These are phyloP conservation scores for Cryptocephalus primarius DNA, from an alignment of 2,888 invertebrate genomes.

Conservation along the genomic window DNA sequence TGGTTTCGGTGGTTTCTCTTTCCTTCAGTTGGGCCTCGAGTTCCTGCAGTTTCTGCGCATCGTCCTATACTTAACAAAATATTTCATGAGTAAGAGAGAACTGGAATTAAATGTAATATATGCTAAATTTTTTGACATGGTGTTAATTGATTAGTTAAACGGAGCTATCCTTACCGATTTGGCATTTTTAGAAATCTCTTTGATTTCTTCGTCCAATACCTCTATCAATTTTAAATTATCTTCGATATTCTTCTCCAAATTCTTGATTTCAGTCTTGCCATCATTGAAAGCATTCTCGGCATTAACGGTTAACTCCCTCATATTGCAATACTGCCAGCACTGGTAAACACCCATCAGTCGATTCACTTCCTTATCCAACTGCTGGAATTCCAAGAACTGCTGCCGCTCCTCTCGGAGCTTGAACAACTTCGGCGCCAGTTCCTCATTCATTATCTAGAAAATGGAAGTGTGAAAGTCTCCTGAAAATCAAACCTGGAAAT, in stretches of 20 bases:
- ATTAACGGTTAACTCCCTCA: conserved; percentile 17
- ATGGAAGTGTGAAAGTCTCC: too few relatives aligned
- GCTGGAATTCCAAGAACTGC: conserved; percentile 80
- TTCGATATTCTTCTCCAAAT: conserved; percentile 31
- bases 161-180: conserved; percentile 45
- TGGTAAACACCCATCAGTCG: conserved; percentile 62
- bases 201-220: conserved; percentile 47
- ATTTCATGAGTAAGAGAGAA: too few relatives aligned
- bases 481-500: too few relatives aligned
- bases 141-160: too few relatives aligned
- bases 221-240: conserved; percentile 43
- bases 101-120: too few relatives aligned
- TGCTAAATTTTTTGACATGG: too few relatives aligned
- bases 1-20: conserved; percentile 57
- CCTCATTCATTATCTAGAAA: conserved; percentile 59
- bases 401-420: conserved; percentile 76
- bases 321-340: conserved; percentile 58
- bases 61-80: conserved; percentile 40
- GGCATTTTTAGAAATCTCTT: conserved; percentile 50
- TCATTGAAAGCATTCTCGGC: conserved; percentile 19
- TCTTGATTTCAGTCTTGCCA: conserved; percentile 31
- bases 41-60: conserved; percentile 50
- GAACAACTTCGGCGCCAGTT: conserved; percentile 80
- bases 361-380: conserved; percentile 73
- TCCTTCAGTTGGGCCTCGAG: conserved; percentile 53